These are phyloP conservation scores for Mormyrus proboscirostris DNA, from an alignment of 2,797 vertebrate genomes.

Conservation along the genomic window DNA sequence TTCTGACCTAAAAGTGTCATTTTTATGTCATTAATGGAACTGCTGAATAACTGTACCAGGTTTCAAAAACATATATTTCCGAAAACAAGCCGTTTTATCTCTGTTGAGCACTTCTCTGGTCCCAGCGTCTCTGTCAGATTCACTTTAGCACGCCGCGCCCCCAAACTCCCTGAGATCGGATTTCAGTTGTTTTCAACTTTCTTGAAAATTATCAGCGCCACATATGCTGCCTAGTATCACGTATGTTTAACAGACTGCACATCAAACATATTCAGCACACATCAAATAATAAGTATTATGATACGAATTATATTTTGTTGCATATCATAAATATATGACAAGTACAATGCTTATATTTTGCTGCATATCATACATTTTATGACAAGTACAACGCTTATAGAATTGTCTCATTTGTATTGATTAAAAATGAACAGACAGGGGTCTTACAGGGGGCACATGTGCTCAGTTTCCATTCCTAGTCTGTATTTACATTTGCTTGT, in stretches of 20 bases:
- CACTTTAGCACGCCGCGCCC: neutral
- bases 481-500: neutral
- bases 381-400: neutral
- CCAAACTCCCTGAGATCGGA: neutral
- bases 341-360: neutral
- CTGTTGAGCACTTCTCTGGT: neutral
- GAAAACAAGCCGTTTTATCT: neutral
- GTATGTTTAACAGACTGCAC: neutral
- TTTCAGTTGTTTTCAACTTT: slow-evolving; percentile 17
- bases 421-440: neutral
- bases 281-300: neutral
- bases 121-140: neutral
- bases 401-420: neutral
- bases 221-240: neutral
- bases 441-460: neutral
- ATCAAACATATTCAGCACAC: neutral
- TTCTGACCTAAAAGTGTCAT: neutral
- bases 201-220: neutral
- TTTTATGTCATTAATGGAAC: neutral
- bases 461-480: neutral
- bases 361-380: neutral
- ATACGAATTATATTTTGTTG: neutral
- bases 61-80: neutral
- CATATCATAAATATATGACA: neutral
- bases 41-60: neutral